phyloP scores from a whole-genome alignment of 2,113 vertebrate genomes.

The Tretioscincus oriximinensis region DNA sequence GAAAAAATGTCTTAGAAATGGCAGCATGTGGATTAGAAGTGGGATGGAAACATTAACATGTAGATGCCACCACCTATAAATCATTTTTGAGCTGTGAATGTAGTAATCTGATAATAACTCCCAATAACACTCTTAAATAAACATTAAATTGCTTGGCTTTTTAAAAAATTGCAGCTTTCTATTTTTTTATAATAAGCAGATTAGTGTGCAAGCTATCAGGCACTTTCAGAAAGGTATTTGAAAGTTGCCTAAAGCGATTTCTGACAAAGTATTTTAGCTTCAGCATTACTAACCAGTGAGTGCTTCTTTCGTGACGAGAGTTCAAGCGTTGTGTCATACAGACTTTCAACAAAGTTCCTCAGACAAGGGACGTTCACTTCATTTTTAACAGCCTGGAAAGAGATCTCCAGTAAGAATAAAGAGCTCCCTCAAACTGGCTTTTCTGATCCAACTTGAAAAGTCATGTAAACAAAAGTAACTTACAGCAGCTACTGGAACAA shows the following conservation, averaged over 20 bases:
- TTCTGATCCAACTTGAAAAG: slow-evolving; percentile 30
- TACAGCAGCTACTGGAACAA: slow-evolving; percentile 96
- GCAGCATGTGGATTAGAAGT: not conserved
- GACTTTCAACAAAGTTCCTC: slow-evolving; percentile 96
- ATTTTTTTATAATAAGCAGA: not conserved
- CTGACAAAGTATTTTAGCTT: slow-evolving; percentile 44
- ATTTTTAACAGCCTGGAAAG: slow-evolving; percentile 94
- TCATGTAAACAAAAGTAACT: slow-evolving; percentile 69
- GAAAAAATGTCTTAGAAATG: not conserved
- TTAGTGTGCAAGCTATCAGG: not conserved
- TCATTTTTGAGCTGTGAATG: too few species aligned
- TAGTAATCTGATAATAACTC: too few species aligned
- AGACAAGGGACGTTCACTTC: slow-evolving; percentile 99
- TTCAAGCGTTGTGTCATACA: slow-evolving; percentile 95
- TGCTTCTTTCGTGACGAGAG: slow-evolving; percentile 97
- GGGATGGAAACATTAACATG: too few species aligned
- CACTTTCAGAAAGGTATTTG: not conserved
- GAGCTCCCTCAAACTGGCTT: slow-evolving; percentile 8
- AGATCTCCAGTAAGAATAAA: slow-evolving; percentile 38
- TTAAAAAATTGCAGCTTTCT: too few species aligned
- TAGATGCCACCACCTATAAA: too few species aligned
- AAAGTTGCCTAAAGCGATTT: slow-evolving; percentile 38
- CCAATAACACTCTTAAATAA: too few species aligned
- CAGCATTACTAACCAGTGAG: slow-evolving; percentile 86
- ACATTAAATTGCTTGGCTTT: too few species aligned